Evolutionary conservation across 2,888 invertebrate species (phyloP).

Genomic region (Nomada fabriciana): DNA sequence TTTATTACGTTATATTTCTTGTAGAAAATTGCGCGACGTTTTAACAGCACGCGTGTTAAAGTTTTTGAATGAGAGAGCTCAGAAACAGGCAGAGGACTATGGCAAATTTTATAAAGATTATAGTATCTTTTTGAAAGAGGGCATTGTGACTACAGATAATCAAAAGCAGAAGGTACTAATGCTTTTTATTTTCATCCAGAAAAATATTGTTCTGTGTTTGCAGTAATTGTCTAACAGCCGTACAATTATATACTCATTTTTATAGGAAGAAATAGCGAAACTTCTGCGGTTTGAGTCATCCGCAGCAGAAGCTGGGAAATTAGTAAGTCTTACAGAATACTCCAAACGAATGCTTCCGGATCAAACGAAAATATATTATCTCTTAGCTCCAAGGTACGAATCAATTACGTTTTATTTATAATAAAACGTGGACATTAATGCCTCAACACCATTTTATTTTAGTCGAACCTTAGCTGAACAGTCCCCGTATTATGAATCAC

Average conservation of each 20-base stretch:
- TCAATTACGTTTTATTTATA: neutral
- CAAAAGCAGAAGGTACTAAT: slow-evolving; percentile 90
- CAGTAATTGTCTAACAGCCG: neutral
- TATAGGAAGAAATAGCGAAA: slow-evolving; percentile 95
- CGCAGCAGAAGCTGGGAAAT: slow-evolving; percentile 88
- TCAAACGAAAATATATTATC: slow-evolving; percentile 95
- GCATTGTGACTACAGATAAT: slow-evolving; percentile 94
- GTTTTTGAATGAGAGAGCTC: slow-evolving; percentile 93
- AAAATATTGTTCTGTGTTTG: neutral
- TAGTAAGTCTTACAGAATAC: slow-evolving; percentile 93
- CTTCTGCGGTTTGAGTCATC: slow-evolving; percentile 97
- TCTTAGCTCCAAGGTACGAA: slow-evolving; percentile 94
- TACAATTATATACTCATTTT: slow-evolving; percentile 34
- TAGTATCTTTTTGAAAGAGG: slow-evolving; percentile 97
- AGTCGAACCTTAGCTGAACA: slow-evolving; percentile 96
- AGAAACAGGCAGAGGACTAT: slow-evolving; percentile 93
- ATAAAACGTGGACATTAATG: neutral
- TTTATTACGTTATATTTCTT: slow-evolving; percentile 22
- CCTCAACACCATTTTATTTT: slow-evolving; percentile 64
- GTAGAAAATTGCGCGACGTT: slow-evolving; percentile 92
- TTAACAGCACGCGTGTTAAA: slow-evolving; percentile 93
- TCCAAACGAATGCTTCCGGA: slow-evolving; percentile 90
- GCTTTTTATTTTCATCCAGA: neutral
- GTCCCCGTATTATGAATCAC: slow-evolving; percentile 97
- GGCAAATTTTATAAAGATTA: slow-evolving; percentile 96